phyloP scores from a whole-genome alignment of 2,113 vertebrate genomes.

The Hepsetus odoe region DNA sequence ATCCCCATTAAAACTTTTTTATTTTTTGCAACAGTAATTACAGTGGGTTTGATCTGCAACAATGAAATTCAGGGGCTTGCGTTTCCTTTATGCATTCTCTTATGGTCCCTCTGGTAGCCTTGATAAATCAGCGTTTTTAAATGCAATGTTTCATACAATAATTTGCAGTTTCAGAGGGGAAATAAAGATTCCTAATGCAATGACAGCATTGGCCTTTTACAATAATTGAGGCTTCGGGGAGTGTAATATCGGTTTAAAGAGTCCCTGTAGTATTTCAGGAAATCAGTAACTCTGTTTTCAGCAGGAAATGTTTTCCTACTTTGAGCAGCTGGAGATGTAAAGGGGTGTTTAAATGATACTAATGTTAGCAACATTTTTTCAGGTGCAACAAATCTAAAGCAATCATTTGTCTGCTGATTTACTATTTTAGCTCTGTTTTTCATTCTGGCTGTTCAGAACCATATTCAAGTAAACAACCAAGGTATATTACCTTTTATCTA shows the following conservation, averaged over 20 bases:
- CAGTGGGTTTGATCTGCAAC: conserved; percentile 61
- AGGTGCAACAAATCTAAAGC: neutral
- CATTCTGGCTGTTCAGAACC: neutral
- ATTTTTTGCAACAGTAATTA: conserved; percentile 48
- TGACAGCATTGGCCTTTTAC: conserved; percentile 65
- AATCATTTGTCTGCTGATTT: neutral
- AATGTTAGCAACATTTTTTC: neutral
- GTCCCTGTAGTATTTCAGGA: conserved; percentile 37
- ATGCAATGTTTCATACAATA: conserved; percentile 59
- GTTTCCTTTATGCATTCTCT: conserved; percentile 41
- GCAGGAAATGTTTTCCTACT: conserved; percentile 26
- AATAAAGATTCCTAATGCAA: conserved; percentile 64
- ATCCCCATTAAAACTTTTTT: neutral
- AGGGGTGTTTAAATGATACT: neutral
- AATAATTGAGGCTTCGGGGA: conserved; percentile 68
- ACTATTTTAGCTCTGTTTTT: neutral
- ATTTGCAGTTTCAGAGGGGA: conserved; percentile 65
- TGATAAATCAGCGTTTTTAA: conserved; percentile 68
- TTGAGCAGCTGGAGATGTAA: conserved; percentile 30
- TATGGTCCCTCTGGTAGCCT: conserved; percentile 52
- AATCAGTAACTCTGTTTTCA: conserved; percentile 11
- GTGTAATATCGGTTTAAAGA: conserved; percentile 46
- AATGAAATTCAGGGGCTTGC: conserved; percentile 24
- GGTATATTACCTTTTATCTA: no score
- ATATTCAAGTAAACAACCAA: neutral